phyloP scores from a whole-genome alignment of 2,113 vertebrate genomes.

The Mus spicilegus region DNA sequence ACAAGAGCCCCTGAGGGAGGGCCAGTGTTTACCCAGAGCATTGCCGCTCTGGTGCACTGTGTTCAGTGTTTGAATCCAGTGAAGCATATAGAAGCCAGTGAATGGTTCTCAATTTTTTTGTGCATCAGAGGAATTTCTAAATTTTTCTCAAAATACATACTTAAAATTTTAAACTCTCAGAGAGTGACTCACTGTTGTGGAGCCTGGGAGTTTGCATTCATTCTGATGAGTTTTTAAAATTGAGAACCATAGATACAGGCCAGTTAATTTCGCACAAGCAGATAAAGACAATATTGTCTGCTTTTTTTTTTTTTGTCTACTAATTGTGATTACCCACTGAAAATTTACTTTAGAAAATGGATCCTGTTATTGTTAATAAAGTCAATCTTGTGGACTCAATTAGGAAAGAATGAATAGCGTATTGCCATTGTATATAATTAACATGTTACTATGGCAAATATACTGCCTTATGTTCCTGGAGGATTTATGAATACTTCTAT shows the following conservation, averaged over 20 bases:
- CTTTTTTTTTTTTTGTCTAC: slow-evolving; percentile 51
- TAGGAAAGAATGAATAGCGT: slow-evolving; percentile 35
- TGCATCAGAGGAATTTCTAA: slow-evolving; percentile 35
- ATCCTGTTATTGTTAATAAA: slow-evolving; percentile 40
- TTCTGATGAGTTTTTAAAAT: slow-evolving; percentile 40
- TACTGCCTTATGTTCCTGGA: background rate
- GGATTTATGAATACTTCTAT: slow-evolving; percentile 32
- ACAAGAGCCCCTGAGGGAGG: too few relatives aligned
- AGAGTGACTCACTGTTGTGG: slow-evolving; percentile 43
- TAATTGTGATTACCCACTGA: slow-evolving; percentile 58
- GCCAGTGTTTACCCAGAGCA: background rate
- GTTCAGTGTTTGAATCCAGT: slow-evolving; percentile 19
- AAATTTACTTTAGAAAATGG: slow-evolving; percentile 43
- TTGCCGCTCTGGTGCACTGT: background rate
- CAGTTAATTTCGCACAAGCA: slow-evolving; percentile 12
- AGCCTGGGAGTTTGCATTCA: background rate
- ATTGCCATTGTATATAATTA: slow-evolving; percentile 29
- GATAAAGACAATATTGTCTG: slow-evolving; percentile 1
- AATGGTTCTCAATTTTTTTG: slow-evolving; percentile 12
- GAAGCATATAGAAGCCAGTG: slow-evolving; percentile 17
- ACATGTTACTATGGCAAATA: background rate
- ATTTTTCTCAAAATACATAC: background rate
- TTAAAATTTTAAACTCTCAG: slow-evolving; percentile 34
- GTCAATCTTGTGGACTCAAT: slow-evolving; percentile 36
- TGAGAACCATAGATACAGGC: slow-evolving; percentile 33